These are phyloP conservation scores for Phoenicopterus ruber DNA, from an alignment of 2,113 vertebrate genomes.

Conservation along the genomic window DNA sequence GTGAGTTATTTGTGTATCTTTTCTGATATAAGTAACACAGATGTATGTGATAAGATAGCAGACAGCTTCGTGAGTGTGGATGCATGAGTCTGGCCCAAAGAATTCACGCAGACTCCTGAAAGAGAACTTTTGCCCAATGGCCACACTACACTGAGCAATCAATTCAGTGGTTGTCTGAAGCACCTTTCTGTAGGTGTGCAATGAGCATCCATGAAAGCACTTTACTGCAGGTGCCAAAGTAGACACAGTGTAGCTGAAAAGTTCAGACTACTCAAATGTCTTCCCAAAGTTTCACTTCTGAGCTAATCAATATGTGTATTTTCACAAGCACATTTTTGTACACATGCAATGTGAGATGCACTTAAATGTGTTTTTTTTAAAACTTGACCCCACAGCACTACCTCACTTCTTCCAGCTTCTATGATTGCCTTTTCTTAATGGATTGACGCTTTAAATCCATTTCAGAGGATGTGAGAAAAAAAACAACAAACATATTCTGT, in stretches of 20 bases:
- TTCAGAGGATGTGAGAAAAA: background rate
- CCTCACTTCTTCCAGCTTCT: slow-evolving; percentile 6
- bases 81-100: background rate
- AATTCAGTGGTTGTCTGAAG: background rate
- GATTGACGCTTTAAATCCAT: background rate
- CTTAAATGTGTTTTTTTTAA: background rate
- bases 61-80: background rate
- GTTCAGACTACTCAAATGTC: background rate
- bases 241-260: background rate
- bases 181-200: background rate
- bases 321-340: background rate
- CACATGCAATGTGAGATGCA: background rate
- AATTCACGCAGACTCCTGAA: background rate
- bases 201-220: background rate
- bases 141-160: background rate
- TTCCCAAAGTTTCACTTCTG: background rate
- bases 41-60: background rate
- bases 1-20: background rate
- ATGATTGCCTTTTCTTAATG: background rate
- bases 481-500: background rate
- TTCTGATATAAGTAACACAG: background rate
- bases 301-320: background rate
- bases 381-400: background rate
- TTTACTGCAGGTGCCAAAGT: background rate
- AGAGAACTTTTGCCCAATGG: accelerated